These are phyloP conservation scores for Drosophila affinis DNA, from an alignment of 2,888 invertebrate species.

Conservation along the genomic window DNA sequence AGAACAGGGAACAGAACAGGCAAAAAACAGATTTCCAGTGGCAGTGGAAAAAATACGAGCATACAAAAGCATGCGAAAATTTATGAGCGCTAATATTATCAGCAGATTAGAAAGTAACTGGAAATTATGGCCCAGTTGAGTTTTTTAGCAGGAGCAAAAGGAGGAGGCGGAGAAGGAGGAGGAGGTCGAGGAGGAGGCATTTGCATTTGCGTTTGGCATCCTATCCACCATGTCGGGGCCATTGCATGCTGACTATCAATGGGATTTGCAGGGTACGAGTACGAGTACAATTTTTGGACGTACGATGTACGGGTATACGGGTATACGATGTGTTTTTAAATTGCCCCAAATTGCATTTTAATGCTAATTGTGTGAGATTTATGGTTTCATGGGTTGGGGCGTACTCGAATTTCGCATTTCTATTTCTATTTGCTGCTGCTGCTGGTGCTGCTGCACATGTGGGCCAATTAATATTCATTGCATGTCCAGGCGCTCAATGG, in stretches of 20 bases:
- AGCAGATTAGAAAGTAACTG: slow-evolving; percentile 70
- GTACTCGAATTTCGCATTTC: slow-evolving; percentile 15
- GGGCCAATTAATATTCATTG: background rate
- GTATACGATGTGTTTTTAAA: slow-evolving; percentile 38
- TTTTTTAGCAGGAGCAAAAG: slow-evolving; percentile 26
- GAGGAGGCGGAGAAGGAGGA: too few species aligned
- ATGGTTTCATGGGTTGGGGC: slow-evolving; percentile 6
- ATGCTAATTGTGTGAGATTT: slow-evolving; percentile 52
- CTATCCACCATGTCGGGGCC: slow-evolving; percentile 21
- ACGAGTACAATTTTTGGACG: slow-evolving; percentile 17
- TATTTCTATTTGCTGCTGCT: slow-evolving; percentile 3
- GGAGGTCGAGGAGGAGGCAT: too few species aligned
- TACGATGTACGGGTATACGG: slow-evolving; percentile 35
- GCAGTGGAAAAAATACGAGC: slow-evolving; percentile 57
- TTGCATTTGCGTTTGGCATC: slow-evolving; percentile 20
- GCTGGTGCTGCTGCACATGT: background rate
- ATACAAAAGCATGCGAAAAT: slow-evolving; percentile 66
- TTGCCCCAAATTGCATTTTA: slow-evolving; percentile 61
- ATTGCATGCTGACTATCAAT: slow-evolving; percentile 63
- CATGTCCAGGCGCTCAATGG: background rate
- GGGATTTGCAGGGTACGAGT: slow-evolving; percentile 12
- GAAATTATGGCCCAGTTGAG: slow-evolving; percentile 60
- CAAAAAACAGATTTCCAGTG: slow-evolving; percentile 52
- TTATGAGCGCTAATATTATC: slow-evolving; percentile 69
- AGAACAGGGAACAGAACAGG: background rate